Evolutionary conservation across 37 sponge, comb jelly and placozoan genomes (phyloP).

Genomic region (Dysidea cf. avara): DNA sequence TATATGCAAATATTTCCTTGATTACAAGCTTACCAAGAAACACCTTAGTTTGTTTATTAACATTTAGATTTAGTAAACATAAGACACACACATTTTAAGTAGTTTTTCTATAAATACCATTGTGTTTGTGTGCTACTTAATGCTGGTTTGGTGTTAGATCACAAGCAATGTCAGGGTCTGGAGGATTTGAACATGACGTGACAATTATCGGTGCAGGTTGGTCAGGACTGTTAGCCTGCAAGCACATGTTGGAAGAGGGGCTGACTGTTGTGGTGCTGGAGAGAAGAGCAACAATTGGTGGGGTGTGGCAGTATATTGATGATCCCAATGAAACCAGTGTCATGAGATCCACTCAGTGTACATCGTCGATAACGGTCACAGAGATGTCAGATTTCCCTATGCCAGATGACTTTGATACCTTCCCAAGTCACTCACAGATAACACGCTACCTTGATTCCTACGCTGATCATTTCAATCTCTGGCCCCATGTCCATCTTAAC

Average conservation of each 20-base stretch:
- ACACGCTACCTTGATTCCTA: slow-evolving; percentile 72
- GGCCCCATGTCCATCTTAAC: slow-evolving; percentile 70
- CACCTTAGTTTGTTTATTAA: too few species aligned
- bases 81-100: too few species aligned
- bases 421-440: slow-evolving; percentile 77
- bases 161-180: too few species aligned
- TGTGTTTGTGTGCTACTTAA: too few species aligned
- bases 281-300: slow-evolving; percentile 79
- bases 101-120: too few species aligned
- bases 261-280: slow-evolving; percentile 84
- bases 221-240: slow-evolving; percentile 80
- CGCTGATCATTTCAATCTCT: slow-evolving; percentile 58
- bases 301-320: slow-evolving; percentile 85
- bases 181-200: slow-evolving; percentile 70
- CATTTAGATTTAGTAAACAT: too few species aligned
- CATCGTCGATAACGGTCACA: slow-evolving; percentile 72
- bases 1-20: too few species aligned
- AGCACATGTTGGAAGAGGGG: slow-evolving; percentile 88
- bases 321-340: slow-evolving; percentile 69
- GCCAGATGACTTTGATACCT: slow-evolving; percentile 76
- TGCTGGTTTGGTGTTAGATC: too few species aligned
- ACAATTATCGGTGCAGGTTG: slow-evolving; percentile 92
- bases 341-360: slow-evolving; percentile 65
- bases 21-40: too few species aligned
- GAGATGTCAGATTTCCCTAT: slow-evolving; percentile 95